These are phyloP conservation scores for Taphrorychus bicolor DNA, from an alignment of 2,888 invertebrate species.

Conservation along the genomic window DNA sequence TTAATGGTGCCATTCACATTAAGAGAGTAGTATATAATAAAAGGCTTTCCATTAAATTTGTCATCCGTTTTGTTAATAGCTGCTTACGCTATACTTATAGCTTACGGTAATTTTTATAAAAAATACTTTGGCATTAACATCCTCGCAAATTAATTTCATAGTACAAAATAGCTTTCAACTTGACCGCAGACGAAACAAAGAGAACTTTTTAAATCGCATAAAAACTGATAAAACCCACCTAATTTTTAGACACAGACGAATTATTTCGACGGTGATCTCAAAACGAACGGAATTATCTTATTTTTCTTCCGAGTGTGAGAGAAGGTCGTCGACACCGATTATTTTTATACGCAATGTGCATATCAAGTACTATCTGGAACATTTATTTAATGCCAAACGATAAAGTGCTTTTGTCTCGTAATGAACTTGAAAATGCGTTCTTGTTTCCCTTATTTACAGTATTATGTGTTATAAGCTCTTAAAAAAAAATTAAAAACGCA, in stretches of 20 bases:
- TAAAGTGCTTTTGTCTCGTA: conserved; percentile 4
- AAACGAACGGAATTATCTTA: conserved; percentile 12
- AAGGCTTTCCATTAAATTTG: no score
- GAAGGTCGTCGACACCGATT: conserved; percentile 9
- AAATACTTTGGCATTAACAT: no score
- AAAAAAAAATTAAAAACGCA: background rate
- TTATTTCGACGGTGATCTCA: background rate
- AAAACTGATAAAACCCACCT: background rate
- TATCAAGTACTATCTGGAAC: conserved; percentile 1
- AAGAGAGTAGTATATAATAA: no score
- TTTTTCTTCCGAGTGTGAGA: conserved; percentile 6
- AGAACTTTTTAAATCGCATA: background rate
- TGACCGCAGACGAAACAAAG: no score
- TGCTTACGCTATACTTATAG: no score
- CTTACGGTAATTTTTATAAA: no score
- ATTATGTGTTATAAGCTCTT: background rate
- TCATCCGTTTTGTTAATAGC: no score
- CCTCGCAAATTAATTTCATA: no score
- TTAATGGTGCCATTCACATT: no score
- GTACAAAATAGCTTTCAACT: no score
- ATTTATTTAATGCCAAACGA: conserved; percentile 8
- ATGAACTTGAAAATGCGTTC: conserved; percentile 11
- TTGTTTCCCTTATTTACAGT: no score
- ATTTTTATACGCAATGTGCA: conserved; percentile 10
- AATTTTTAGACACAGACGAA: background rate